phyloP scores from a whole-genome alignment of 2,797 vertebrate genomes.

The Erithacus rubecula region DNA sequence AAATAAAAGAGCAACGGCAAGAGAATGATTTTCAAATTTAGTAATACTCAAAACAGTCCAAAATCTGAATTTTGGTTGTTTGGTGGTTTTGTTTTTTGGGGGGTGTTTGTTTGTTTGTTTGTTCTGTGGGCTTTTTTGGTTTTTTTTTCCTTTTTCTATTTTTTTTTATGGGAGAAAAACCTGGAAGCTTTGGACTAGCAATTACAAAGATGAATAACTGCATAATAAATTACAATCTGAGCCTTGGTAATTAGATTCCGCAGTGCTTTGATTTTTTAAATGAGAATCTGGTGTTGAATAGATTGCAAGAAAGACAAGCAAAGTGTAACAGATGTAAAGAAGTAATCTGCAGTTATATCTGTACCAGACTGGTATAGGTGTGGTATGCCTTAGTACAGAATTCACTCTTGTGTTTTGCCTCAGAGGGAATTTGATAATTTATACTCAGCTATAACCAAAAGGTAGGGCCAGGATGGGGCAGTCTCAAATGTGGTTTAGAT shows the following conservation, averaged over 20 bases:
- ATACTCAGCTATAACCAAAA: background rate
- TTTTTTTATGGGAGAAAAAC: background rate
- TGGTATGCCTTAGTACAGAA: background rate
- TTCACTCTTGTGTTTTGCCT: background rate
- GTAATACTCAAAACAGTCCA: background rate
- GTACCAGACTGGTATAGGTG: background rate
- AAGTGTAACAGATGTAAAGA: background rate
- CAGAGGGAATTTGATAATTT: background rate
- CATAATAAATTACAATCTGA: conserved; percentile 5
- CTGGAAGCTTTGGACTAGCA: background rate
- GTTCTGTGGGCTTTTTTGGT: background rate
- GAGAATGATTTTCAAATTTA: background rate
- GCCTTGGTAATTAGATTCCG: background rate
- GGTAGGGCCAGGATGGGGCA: background rate
- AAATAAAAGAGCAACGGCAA: background rate
- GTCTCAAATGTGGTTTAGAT: background rate
- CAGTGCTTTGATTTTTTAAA: conserved; percentile 23
- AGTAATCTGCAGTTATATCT: background rate
- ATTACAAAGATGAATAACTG: conserved; percentile 28
- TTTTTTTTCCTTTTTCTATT: background rate
- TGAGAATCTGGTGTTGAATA: background rate
- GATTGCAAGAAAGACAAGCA: background rate
- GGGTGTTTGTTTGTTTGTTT: too few relatives aligned
- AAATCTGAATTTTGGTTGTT: background rate
- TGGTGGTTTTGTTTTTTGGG: background rate